Conservation (phyloP, 1,140 invertebrate species). For the Delia radicum region DNA sequence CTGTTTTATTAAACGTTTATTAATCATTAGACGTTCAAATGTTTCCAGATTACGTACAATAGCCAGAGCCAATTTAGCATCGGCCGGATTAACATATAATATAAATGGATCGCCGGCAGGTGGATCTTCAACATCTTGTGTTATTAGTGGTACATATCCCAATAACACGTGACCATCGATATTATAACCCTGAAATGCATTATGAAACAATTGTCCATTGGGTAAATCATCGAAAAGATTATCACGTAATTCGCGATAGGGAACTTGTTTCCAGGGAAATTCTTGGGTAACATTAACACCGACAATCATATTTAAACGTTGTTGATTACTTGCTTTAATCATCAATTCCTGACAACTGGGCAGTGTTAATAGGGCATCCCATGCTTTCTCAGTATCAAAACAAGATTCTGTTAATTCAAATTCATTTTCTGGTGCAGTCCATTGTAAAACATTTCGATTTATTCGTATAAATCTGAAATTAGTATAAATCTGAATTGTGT, state of each 20-base stretch:
- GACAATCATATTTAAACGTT: constrained; percentile 58
- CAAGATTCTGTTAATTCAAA: constrained; percentile 8
- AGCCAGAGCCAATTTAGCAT: constrained; percentile 59
- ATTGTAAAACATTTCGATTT: constrained; percentile 11
- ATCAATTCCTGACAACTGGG: constrained; percentile 44
- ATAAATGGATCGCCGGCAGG: constrained; percentile 64
- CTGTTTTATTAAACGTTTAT: constrained; percentile 66
- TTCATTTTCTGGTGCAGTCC: constrained; percentile 20
- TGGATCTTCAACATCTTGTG: constrained; percentile 65
- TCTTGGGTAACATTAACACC: constrained; percentile 67
- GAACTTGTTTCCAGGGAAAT: constrained; percentile 69
- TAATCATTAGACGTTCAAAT: constrained; percentile 62
- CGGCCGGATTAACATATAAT: constrained; percentile 57
- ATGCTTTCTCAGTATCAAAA: constrained; percentile 43
- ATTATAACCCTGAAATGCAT: constrained; percentile 58
- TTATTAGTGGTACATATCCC: constrained; percentile 67
- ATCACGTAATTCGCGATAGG: constrained; percentile 65
- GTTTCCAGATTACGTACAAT: constrained; percentile 61
- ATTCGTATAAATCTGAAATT: constrained; percentile 1
- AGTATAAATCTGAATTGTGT: background rate
- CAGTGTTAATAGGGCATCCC: constrained; percentile 39
- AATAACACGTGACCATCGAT: constrained; percentile 63
- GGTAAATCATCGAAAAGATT: constrained; percentile 57
- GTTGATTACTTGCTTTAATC: constrained; percentile 46
- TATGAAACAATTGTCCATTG: constrained; percentile 55